Evolutionary conservation across 2,797 vertebrate genomes (phyloP).

Genomic region (Gambusia yucatana): DNA sequence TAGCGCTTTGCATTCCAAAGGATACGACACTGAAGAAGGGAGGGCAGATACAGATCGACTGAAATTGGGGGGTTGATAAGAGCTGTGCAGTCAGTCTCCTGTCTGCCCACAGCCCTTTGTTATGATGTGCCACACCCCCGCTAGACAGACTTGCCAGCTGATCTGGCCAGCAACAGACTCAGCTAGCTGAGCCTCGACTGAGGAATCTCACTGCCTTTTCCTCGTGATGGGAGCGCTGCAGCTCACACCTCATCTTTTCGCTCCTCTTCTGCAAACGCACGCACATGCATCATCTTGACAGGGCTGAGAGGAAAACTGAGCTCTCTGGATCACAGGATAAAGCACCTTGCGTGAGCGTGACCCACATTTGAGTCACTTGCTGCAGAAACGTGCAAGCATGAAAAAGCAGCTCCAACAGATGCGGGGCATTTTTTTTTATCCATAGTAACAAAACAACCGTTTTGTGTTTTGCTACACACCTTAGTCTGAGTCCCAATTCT

Average conservation of each 20-base stretch:
- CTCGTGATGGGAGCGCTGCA: slow-evolving; percentile 44
- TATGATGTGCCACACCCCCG: slow-evolving; percentile 88
- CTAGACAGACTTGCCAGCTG: slow-evolving; percentile 85
- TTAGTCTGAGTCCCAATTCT: not conserved
- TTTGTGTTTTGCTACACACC: not conserved
- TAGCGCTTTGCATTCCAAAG: slow-evolving; percentile 61
- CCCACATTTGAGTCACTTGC: slow-evolving; percentile 28
- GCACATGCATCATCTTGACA: slow-evolving; percentile 8
- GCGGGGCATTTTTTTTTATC: not conserved
- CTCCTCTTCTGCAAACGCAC: slow-evolving; percentile 5
- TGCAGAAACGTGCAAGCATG: not conserved
- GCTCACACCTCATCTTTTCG: slow-evolving; percentile 34
- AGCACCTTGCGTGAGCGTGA: slow-evolving; percentile 33
- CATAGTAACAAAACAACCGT: not conserved
- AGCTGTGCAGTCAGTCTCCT: slow-evolving; percentile 76
- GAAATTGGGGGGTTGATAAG: slow-evolving; percentile 72
- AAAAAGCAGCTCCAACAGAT: slow-evolving; percentile 2
- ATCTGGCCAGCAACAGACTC: slow-evolving; percentile 92
- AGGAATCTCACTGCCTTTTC: slow-evolving; percentile 45
- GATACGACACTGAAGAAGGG: slow-evolving; percentile 23
- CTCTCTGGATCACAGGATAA: slow-evolving; percentile 17
- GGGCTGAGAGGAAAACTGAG: slow-evolving; percentile 38
- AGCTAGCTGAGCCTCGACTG: slow-evolving; percentile 84
- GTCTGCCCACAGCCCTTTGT: slow-evolving; percentile 85
- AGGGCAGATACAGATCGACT: slow-evolving; percentile 46